Evolutionary conservation across 2,113 vertebrate species (phyloP), one percentile per base, ranked within the genome.

Genomic region (Pagrus major): DNA sequence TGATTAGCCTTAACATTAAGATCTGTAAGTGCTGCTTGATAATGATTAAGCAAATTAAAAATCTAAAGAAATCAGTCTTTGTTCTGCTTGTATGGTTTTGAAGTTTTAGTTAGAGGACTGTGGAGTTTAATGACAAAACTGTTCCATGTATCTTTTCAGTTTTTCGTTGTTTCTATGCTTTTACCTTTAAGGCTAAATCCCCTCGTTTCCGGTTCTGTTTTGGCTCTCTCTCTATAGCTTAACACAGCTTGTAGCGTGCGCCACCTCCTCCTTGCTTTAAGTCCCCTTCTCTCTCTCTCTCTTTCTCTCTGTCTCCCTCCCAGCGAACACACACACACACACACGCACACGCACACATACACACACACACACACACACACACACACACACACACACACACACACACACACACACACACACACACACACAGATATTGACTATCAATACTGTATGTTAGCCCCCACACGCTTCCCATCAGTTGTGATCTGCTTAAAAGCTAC

Each of bases 241-340:
- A 15, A 78, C 67, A 31, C 67, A 52, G 37, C n/a, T 90, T 86
- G 84, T 92, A 93, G 94, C 94, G 94, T 90, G 95, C 91, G 89
- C 86, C 86, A 81, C 86, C 87, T 83, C 87, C 75, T 84, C 71
- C 27, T 49, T 21, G 16, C 56, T 54, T 42, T 10, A 37, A 52
- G 29, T 52, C 56, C 33, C 35, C n/a, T 39, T 54, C 82, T 51
- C 37, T 74, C 27, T 29, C 31, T 29, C 31, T 37, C 3, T 44
- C 21, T n/a, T 35, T 39, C 46, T 61, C 9, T 27, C 10, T 10
- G 3, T 42, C 31, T 49, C 21, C 16, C 25, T 25, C 49, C 25
- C 25, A 54, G 42, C 16, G 23, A 37, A 33, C 76, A 6, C 66
- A 42, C 42, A 21, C n/a, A 10, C 54, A 27, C 31, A 25, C 58